Evolutionary conservation across 2,797 vertebrate genomes (phyloP), one percentile per base, ranked within the genome.

Genomic region (Crenichthys baileyi): DNA sequence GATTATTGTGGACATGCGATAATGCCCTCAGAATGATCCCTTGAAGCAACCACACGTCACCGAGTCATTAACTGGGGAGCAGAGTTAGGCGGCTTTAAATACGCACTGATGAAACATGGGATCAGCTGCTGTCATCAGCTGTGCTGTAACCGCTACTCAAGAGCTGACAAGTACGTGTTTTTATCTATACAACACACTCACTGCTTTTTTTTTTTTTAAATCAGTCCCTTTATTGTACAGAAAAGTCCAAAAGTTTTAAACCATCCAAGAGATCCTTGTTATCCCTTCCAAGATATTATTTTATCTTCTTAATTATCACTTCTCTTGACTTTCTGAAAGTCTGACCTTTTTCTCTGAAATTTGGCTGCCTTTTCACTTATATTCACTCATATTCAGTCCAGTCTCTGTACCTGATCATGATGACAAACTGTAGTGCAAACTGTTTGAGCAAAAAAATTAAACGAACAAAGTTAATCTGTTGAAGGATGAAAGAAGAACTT

Each of bases 1-100:
- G 93, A 93, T 89, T 91, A 88, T 56, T n/a, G 70, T 11, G 68
- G 53, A 36, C 79, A 79, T 86, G 80, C 79, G 70, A 63, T 85
- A 79, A 90, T 84, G 83, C 78, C 83, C 73, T 89, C 84, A 87
- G 81, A 86, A n/a, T 80, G 82, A 92, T 91, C 92, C 77, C 50
- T 88, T 92, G 87, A 93, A 92, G 83, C 60, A 50, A 68, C 29
- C 78, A 80, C 71, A 67, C 61, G 78, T 91, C 86, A 90, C 51
- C 0, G 8, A 65, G 68, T 77, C 70, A 1, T 80, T 80, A 68
- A 70, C 68, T 77, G 7, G 0, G 18, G 1, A 74, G 46, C 77
- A 72, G 31, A 82, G 68, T 87, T 79, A 84, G 73, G 61, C 1
- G 16, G n/a, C 55, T 86, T 89, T 83, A 91, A 80, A 86, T 84